These are phyloP conservation scores for Aphidius gifuensis DNA, from an alignment of 1,140 invertebrate genomes.

Conservation along the genomic window DNA sequence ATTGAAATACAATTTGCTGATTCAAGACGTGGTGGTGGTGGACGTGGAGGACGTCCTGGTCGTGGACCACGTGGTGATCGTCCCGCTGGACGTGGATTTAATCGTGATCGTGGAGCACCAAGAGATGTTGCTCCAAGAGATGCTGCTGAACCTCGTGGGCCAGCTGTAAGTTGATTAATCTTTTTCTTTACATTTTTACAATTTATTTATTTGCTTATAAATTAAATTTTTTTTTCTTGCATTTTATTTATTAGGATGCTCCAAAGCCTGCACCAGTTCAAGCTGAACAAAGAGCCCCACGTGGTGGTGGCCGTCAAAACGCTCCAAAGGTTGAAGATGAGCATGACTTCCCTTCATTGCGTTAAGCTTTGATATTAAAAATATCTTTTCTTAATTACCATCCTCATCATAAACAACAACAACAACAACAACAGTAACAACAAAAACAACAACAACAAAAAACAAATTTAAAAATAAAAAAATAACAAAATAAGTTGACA, in stretches of 20 bases:
- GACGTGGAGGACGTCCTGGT: conserved; percentile 58
- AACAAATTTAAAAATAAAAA: no score
- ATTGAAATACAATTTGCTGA: conserved; percentile 90
- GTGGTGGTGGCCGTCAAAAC: conserved; percentile 54
- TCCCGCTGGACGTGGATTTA: conserved; percentile 43
- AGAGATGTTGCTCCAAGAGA: conserved; percentile 38
- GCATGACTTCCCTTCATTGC: conserved; percentile 89
- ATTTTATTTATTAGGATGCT: conserved; percentile 19
- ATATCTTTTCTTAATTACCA: neutral
- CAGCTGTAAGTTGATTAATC: conserved; percentile 36
- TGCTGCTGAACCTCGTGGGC: conserved; percentile 36
- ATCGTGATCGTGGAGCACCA: conserved; percentile 45
- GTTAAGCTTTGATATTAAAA: conserved; percentile 53
- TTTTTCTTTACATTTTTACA: conserved; percentile 6
- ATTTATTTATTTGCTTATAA: neutral
- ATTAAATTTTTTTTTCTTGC: conserved; percentile 14
- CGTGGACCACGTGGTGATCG: conserved; percentile 54
- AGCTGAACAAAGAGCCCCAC: conserved; percentile 49
- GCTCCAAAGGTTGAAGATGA: conserved; percentile 94
- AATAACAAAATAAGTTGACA: no score
- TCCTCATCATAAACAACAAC: no score
- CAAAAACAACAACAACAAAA: no score
- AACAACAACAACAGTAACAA: no score
- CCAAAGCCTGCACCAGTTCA: conserved; percentile 15
- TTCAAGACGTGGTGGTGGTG: conserved; percentile 67